Conservation (phyloP, 30 jellyfish, hydroid and myxozoan species). For the Clytia hemisphaerica region DNA sequence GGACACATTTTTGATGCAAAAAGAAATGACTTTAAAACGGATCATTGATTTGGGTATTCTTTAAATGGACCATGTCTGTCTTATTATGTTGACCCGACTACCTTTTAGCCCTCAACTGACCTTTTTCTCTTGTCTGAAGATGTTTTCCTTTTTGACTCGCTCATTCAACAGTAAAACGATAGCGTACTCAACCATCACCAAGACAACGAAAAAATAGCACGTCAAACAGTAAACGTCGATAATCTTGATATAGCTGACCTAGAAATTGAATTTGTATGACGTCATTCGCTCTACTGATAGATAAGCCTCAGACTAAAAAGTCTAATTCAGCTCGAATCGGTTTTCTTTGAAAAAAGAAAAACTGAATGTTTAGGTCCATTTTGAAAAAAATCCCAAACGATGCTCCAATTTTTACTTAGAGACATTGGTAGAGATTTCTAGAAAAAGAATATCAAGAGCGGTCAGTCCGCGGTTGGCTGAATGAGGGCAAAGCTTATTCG, state of each 20-base stretch:
- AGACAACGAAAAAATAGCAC: conserved; percentile 46
- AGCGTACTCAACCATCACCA: conserved; percentile 82
- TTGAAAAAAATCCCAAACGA: no score
- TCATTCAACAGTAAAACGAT: conserved; percentile 47
- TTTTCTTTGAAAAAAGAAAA: no score
- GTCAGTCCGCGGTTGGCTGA: no score
- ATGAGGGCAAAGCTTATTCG: no score
- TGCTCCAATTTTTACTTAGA: no score
- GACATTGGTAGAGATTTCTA: no score
- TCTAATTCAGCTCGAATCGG: no score
- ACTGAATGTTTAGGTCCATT: no score
- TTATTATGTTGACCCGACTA: not conserved
- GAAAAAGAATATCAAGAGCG: no score
- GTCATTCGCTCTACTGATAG: no score
- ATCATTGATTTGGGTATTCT: not conserved
- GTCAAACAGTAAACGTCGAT: conserved; percentile 58
- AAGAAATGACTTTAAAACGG: not conserved
- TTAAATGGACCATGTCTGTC: not conserved
- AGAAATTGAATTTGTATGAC: not conserved
- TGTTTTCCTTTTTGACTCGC: conserved; percentile 19
- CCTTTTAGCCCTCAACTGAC: not conserved
- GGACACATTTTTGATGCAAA: no score
- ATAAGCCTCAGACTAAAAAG: no score
- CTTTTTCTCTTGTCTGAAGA: conserved; percentile 5
- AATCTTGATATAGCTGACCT: conserved; percentile 75